Evolutionary conservation across 2,797 vertebrate species (phyloP).

Genomic region (Stomatorhinus walkeri): DNA sequence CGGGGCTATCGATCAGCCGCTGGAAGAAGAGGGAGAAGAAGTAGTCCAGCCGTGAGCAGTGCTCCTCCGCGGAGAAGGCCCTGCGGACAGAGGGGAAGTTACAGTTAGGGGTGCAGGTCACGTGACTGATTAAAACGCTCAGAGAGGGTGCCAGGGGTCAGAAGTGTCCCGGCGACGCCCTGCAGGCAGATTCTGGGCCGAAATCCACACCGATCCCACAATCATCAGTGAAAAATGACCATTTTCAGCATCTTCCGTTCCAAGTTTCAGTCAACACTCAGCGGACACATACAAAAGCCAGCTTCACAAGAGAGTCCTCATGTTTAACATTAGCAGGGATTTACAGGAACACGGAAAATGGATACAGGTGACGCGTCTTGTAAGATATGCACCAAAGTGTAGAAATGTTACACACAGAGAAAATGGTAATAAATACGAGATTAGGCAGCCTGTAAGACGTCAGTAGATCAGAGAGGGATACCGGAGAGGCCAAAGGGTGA

Average conservation of each 20-base stretch:
- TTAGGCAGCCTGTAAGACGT: neutral
- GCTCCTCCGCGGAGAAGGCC: slow-evolving; percentile 76
- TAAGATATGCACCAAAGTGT: neutral
- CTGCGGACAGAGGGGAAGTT: slow-evolving; percentile 48
- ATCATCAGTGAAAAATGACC: neutral
- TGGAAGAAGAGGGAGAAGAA: slow-evolving; percentile 96
- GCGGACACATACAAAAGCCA: neutral
- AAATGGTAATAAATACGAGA: neutral
- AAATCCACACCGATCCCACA: neutral
- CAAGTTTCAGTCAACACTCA: neutral
- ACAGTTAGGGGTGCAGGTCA: neutral
- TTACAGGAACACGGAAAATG: neutral
- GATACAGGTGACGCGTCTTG: neutral
- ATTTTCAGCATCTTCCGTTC: neutral
- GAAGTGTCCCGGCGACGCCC: neutral
- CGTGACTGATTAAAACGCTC: neutral
- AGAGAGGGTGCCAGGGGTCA: neutral
- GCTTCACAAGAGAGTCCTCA: neutral
- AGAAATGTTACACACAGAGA: neutral
- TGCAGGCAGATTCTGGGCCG: neutral
- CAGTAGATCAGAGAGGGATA: neutral
- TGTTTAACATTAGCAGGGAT: neutral
- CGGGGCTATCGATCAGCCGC: slow-evolving; percentile 63
- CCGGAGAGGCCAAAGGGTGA: neutral
- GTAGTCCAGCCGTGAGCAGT: slow-evolving; percentile 75